A percentile compares a stretch with the other conserved stretches of the same genome.
Evolutionary conservation across 2,888 invertebrate species (phyloP).

Genomic region (Boloria selene): DNA sequence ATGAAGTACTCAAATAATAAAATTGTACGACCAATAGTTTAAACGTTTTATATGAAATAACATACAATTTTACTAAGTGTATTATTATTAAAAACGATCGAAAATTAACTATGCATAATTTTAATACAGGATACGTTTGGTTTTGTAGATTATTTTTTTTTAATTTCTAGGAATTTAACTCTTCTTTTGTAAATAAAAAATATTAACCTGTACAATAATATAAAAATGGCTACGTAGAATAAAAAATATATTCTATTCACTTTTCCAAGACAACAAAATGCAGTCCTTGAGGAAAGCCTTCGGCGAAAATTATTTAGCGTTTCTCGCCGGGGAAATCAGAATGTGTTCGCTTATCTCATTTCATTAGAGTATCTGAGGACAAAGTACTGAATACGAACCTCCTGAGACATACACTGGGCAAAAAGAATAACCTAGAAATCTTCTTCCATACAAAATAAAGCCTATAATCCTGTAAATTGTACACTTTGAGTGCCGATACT

Average conservation of each 20-base stretch:
- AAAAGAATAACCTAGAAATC: slow-evolving; percentile 1
- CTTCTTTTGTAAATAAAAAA: no score
- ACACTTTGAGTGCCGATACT: background rate
- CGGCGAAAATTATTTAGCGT: slow-evolving; percentile 45
- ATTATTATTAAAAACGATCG: no score
- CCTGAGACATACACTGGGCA: slow-evolving; percentile 18
- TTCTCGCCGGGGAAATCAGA: slow-evolving; percentile 71
- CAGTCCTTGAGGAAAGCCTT: slow-evolving; percentile 38
- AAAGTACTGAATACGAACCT: slow-evolving; percentile 49
- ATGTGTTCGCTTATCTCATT: slow-evolving; percentile 70
- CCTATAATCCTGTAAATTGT: slow-evolving; percentile 3
- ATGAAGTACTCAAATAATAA: no score
- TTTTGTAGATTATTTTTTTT: no score
- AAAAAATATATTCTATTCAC: background rate
- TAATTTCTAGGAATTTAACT: no score
- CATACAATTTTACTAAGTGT: no score
- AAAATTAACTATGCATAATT: no score
- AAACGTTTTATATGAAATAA: no score
- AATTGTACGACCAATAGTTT: no score
- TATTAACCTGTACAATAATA: no score
- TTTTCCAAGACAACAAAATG: slow-evolving; percentile 36
- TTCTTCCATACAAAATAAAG: slow-evolving; percentile 10
- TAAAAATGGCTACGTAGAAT: no score
- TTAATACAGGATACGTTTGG: no score
- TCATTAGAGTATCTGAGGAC: slow-evolving; percentile 65